phyloP scores from a whole-genome alignment of 1,140 invertebrate genomes.

The Polypedilum pembai region DNA sequence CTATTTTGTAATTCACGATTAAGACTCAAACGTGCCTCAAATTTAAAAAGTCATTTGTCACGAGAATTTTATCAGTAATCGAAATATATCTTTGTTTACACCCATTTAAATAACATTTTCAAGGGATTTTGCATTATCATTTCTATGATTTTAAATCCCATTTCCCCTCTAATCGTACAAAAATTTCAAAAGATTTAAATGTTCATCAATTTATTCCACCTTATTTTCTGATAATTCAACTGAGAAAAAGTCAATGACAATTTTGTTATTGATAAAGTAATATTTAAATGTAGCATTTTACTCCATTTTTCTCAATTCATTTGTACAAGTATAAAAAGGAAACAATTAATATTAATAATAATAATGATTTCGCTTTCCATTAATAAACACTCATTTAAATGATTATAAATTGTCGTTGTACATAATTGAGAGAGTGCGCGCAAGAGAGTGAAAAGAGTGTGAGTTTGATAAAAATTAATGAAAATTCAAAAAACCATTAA shows the following conservation, averaged over 20 bases:
- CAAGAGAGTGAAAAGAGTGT: neutral
- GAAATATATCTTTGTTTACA: slow-evolving; percentile 21
- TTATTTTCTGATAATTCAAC: neutral
- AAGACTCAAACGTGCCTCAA: neutral
- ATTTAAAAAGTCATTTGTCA: slow-evolving; percentile 28
- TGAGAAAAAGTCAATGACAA: no score
- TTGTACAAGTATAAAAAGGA: neutral
- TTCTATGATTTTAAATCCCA: neutral
- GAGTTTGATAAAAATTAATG: slow-evolving; percentile 13
- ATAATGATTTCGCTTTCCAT: slow-evolving; percentile 10
- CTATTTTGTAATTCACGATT: no score
- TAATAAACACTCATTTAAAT: slow-evolving; percentile 27
- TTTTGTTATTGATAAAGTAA: neutral
- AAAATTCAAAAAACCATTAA: slow-evolving; percentile 26
- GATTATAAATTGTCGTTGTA: slow-evolving; percentile 27
- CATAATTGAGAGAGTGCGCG: neutral
- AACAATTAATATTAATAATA: slow-evolving; percentile 7
- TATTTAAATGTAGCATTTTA: neutral
- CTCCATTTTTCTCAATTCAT: neutral
- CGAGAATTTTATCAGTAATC: neutral
- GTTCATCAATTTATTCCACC: neutral
- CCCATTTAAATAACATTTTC: slow-evolving; percentile 10
- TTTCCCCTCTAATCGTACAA: neutral
- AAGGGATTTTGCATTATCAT: slow-evolving; percentile 21
- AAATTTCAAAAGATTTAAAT: neutral